A percentile compares a stretch with the other conserved stretches of the same genome.
phyloP scores from a whole-genome alignment of 2,888 invertebrate species.

The Drosophila nr. medialis region DNA sequence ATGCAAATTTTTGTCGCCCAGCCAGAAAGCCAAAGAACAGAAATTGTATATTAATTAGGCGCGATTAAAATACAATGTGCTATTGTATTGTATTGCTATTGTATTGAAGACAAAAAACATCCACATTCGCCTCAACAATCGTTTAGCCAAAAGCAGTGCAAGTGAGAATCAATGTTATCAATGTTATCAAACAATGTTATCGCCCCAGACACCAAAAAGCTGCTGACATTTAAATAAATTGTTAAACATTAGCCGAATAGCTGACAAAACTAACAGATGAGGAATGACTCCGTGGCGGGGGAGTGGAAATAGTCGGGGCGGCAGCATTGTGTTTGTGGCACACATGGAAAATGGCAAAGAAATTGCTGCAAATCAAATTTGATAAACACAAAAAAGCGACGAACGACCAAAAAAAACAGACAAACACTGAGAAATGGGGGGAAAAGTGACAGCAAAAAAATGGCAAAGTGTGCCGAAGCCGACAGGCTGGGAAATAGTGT shows the following conservation, averaged over 20 bases:
- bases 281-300: constrained; percentile 3
- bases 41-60: constrained; percentile 68
- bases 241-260: constrained; percentile 66
- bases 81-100: too few relatives aligned
- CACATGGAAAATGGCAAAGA: constrained; percentile 77
- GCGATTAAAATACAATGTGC: neutral
- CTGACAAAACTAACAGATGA: constrained; percentile 69
- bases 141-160: neutral
- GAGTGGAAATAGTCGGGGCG: constrained; percentile 48
- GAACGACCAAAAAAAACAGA: constrained; percentile 42
- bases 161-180: neutral
- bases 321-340: constrained; percentile 22
- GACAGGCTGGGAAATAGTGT: constrained; percentile 58
- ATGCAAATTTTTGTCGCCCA: constrained; percentile 57
- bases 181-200: constrained; percentile 49
- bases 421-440: constrained; percentile 50
- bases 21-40: constrained; percentile 10
- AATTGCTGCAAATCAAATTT: constrained; percentile 81
- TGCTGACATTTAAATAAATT: constrained; percentile 81
- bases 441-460: constrained; percentile 78
- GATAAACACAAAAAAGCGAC: constrained; percentile 68
- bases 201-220: constrained; percentile 42
- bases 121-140: neutral
- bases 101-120: neutral
- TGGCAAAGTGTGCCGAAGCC: constrained; percentile 74